Percentiles rank a stretch among this genome's conserved stretches.
Conservation (phyloP, 1,140 invertebrate species). For the Phortica variegata region DNA sequence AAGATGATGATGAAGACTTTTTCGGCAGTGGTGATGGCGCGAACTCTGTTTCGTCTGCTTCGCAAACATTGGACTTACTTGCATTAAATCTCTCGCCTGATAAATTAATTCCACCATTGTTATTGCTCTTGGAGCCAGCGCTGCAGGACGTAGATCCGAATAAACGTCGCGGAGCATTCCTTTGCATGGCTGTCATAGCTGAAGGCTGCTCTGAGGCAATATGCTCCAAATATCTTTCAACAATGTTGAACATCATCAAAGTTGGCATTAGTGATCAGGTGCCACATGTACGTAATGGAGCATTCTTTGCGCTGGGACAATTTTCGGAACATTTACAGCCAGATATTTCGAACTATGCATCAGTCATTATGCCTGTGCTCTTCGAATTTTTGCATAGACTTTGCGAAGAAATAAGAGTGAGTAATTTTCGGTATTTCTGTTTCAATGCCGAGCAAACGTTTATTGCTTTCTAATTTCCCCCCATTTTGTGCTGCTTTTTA, state of each 20-base stretch:
- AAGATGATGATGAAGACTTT: constrained; percentile 65
- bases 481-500: constrained; percentile 10
- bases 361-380: constrained; percentile 72
- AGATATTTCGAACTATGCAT: constrained; percentile 71
- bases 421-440: background rate
- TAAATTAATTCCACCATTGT: constrained; percentile 71
- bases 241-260: constrained; percentile 70
- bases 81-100: constrained; percentile 77
- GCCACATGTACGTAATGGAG: constrained; percentile 67
- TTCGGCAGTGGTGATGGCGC: constrained; percentile 62
- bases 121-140: constrained; percentile 65
- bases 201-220: constrained; percentile 82
- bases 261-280: constrained; percentile 68
- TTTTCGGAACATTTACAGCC: constrained; percentile 80
- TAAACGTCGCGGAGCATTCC: constrained; percentile 69
- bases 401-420: constrained; percentile 58
- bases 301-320: constrained; percentile 79
- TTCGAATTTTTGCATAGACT: constrained; percentile 70
- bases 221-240: constrained; percentile 69
- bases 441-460: too few relatives aligned
- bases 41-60: constrained; percentile 66
- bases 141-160: constrained; percentile 62
- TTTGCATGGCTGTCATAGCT: constrained; percentile 73
- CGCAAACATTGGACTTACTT: constrained; percentile 74
- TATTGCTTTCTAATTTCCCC: background rate